Base-by-base conservation (phyloP, 2,797 vertebrate species). In the Staurois parvus region DNA sequence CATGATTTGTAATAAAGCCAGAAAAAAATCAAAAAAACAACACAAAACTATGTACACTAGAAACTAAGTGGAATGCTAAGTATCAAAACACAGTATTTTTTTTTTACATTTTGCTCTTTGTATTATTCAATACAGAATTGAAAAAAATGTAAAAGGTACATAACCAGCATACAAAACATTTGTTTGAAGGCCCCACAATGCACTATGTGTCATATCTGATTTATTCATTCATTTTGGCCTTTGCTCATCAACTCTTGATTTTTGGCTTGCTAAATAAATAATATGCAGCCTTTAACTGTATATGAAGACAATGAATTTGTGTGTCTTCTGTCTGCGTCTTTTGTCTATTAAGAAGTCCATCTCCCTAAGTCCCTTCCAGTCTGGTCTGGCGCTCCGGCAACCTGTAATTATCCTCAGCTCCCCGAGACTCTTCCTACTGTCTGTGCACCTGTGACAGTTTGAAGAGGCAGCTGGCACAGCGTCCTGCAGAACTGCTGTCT, bases 381-480 rank as follows among this genome's bases (percentile, higher is more conserved):
- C 92, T 91, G 91, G 92, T 90, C 92, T 91, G 91, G 92, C 88
- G 93, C 93, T 92, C 93, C 92, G 89, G 91, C 93, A 95, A 94
- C 94, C 93, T 94, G 91, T 95, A 95, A 95, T 95, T 95, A 95
- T 93, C 92, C 91, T 88, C n/a, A 17, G 26, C 59, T 86, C 52
- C 67, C 80, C 85, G 66, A 59, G 80, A 92, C 89, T 91, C 92
- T 93, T 94, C 93, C 94, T 80, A 90, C 92, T 90, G 94, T 91
- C 93, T 93, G 91, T 94, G 95, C 94, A 95, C 94, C 94, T 95
- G 95, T 94, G 93, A 91, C 93, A 90, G 91, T 92, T 92, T 90
- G 89, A 93, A 91, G 91, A 92, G 93, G 94, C 95, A 95, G 94
- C 95, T 95, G 95, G 94, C 90, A 93, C n/a, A 75, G 77, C 70